Conservation (phyloP, 2,888 invertebrate genomes). For the Oconnorella tubifera region DNA sequence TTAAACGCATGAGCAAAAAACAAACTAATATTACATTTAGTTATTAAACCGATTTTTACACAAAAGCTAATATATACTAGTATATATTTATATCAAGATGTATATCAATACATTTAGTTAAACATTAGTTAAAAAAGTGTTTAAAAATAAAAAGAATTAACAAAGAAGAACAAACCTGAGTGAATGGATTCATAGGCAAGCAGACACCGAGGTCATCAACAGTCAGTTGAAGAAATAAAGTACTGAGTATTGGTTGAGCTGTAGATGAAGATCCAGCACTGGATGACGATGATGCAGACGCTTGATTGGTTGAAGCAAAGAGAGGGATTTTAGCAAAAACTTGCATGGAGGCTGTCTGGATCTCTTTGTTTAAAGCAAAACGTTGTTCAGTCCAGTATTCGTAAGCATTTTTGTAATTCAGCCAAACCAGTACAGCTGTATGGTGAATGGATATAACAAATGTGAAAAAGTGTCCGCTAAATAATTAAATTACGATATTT, state of each 20-base stretch:
- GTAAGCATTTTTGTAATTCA: slow-evolving; percentile 98
- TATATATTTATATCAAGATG: too few relatives aligned
- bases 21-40: too few relatives aligned
- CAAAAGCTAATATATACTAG: too few relatives aligned
- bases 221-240: slow-evolving; percentile 85
- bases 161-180: too few relatives aligned
- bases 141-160: too few relatives aligned
- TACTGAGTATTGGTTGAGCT: slow-evolving; percentile 64
- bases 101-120: too few relatives aligned
- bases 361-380: slow-evolving; percentile 83
- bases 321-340: slow-evolving; percentile 63
- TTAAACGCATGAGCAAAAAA: too few relatives aligned
- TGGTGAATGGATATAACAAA: too few relatives aligned
- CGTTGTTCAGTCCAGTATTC: slow-evolving; percentile 99
- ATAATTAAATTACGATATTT: slow-evolving; percentile 7
- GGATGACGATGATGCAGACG: slow-evolving; percentile 21
- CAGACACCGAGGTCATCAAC: slow-evolving; percentile 97
- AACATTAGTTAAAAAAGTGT: too few relatives aligned
- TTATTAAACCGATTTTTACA: too few relatives aligned
- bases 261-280: slow-evolving; percentile 33
- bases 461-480: not conserved
- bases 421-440: slow-evolving; percentile 83
- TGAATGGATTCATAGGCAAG: slow-evolving; percentile 67
- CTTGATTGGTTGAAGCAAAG: slow-evolving; percentile 27
- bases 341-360: slow-evolving; percentile 63